phyloP scores from a whole-genome alignment of 2,797 vertebrate genomes.

The Malurus splendens region DNA sequence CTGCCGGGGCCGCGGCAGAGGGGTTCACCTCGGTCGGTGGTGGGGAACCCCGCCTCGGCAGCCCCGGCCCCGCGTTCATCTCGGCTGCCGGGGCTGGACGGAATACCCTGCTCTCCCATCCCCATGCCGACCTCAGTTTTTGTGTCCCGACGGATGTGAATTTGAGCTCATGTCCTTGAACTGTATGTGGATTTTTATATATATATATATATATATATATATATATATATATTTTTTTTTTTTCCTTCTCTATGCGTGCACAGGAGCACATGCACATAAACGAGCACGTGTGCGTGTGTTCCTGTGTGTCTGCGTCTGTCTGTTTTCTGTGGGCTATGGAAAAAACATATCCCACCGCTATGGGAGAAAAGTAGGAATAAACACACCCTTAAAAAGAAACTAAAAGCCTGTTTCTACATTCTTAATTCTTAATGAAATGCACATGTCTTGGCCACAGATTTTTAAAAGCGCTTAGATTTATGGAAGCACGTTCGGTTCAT shows the following conservation, averaged over 20 bases:
- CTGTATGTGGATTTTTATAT: not conserved
- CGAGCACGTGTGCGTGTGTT: not conserved
- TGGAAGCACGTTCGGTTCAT: slow-evolving; percentile 24
- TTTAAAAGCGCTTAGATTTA: slow-evolving; percentile 54
- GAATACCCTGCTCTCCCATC: not conserved
- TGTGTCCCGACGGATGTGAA: not conserved
- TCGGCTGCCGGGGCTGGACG: not conserved
- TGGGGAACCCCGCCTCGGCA: not conserved
- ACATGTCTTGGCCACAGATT: slow-evolving; percentile 60
- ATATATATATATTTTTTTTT: no score
- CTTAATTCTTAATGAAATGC: slow-evolving; percentile 63
- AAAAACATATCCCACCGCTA: not conserved
- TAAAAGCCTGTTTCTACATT: not conserved
- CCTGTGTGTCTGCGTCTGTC: not conserved
- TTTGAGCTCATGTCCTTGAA: not conserved
- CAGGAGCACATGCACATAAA: not conserved
- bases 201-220: no score
- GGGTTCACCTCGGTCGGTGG: not conserved
- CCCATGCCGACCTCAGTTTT: not conserved
- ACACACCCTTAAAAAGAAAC: not conserved
- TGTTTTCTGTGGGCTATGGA: not conserved
- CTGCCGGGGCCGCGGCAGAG: not conserved
- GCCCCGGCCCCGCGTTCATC: not conserved
- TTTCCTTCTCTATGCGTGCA: not conserved
- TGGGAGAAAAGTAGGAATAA: not conserved